phyloP scores from a whole-genome alignment of 2,113 vertebrate genomes.

The Mungos mungo region DNA sequence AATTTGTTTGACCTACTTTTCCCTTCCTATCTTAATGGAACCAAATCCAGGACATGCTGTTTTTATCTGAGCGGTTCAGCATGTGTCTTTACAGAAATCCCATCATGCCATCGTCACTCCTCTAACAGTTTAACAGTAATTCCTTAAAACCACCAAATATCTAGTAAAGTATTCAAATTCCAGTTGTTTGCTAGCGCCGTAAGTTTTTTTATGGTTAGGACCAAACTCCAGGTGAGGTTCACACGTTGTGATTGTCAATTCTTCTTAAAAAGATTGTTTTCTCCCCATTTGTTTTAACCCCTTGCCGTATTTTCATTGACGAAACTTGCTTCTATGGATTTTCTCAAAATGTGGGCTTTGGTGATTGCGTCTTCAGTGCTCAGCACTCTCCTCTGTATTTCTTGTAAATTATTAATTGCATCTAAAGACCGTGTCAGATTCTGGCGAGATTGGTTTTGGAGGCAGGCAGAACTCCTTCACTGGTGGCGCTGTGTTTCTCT shows the following conservation, averaged over 20 bases:
- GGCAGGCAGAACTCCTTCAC: background rate
- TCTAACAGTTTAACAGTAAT: background rate
- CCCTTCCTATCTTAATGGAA: background rate
- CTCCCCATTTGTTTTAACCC: background rate
- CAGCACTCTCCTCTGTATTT: background rate
- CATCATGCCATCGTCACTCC: background rate
- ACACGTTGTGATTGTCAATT: background rate
- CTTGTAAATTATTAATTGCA: background rate
- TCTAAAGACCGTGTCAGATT: background rate
- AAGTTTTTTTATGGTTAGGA: background rate
- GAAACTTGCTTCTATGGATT: background rate
- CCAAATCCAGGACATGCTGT: background rate
- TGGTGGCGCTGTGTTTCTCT: background rate
- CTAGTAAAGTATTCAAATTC: background rate
- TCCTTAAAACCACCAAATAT: slow-evolving; percentile 20
- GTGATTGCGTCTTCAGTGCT: background rate
- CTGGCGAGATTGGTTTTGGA: background rate
- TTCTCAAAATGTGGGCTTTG: background rate
- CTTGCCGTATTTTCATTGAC: background rate
- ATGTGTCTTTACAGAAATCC: background rate
- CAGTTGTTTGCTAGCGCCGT: background rate
- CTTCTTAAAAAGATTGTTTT: background rate
- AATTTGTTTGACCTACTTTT: background rate
- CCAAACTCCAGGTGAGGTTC: background rate
- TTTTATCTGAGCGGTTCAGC: background rate